phyloP scores from a whole-genome alignment of 1,140 invertebrate genomes.

The Papilio polytes region DNA sequence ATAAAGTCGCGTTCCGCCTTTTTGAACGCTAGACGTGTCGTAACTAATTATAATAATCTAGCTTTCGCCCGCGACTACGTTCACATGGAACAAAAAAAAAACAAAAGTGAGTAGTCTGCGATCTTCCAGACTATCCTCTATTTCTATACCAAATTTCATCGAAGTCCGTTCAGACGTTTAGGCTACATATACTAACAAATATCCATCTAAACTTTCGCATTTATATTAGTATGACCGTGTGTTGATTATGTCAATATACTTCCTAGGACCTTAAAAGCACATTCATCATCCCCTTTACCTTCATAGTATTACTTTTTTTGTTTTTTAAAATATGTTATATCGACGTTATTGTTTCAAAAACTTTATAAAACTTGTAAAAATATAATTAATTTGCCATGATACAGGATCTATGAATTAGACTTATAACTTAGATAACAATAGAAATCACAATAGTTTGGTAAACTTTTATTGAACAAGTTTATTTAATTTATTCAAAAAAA shows the following conservation, averaged over 20 bases:
- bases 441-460: background rate
- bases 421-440: slow-evolving; percentile 15
- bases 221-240: too few relatives aligned
- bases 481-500: background rate
- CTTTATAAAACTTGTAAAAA: background rate
- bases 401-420: slow-evolving; percentile 11
- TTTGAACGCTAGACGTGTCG: background rate
- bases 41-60: slow-evolving; percentile 12
- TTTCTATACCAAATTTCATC: too few relatives aligned
- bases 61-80: too few relatives aligned
- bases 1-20: slow-evolving; percentile 25
- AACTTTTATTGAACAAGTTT: slow-evolving; percentile 4
- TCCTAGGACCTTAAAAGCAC: too few relatives aligned
- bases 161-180: too few relatives aligned
- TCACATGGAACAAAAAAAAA: too few relatives aligned
- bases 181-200: too few relatives aligned
- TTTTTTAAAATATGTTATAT: background rate
- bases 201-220: too few relatives aligned
- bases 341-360: background rate
- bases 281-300: too few relatives aligned
- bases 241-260: background rate
- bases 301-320: too few relatives aligned
- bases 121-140: too few relatives aligned
- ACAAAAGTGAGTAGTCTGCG: too few relatives aligned
- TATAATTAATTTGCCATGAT: background rate